These are phyloP conservation scores for Bombus cullumanus DNA, from an alignment of 1,140 invertebrate genomes.

Conservation along the genomic window DNA sequence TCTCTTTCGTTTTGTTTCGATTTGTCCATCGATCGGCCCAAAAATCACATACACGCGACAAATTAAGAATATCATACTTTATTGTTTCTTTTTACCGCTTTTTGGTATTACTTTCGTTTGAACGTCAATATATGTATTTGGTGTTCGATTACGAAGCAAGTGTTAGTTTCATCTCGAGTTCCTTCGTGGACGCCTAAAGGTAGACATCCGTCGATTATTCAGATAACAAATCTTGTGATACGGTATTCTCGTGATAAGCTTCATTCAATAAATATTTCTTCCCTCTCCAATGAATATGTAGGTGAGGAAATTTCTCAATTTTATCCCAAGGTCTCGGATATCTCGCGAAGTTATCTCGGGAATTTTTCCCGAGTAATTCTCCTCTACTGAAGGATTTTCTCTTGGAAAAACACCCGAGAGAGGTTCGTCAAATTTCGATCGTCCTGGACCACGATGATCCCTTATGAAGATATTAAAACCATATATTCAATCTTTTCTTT, in stretches of 20 bases:
- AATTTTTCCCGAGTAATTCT: no score
- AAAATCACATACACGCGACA: background rate
- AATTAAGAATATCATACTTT: slow-evolving; percentile 3
- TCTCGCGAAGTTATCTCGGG: background rate
- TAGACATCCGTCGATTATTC: background rate
- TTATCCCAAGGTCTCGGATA: background rate
- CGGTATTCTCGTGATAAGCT: background rate
- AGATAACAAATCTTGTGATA: background rate
- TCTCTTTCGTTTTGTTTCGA: background rate
- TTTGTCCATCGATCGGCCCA: background rate
- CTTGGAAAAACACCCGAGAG: background rate
- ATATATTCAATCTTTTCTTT: background rate
- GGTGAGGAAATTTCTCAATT: background rate
- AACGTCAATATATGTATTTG: slow-evolving; percentile 2
- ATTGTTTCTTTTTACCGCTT: background rate
- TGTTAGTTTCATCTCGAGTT: background rate
- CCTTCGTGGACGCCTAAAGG: background rate
- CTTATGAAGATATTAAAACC: background rate
- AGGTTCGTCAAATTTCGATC: background rate
- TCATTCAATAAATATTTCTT: no score
- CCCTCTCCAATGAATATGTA: no score
- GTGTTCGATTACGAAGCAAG: background rate
- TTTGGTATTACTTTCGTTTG: background rate
- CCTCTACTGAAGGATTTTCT: no score
- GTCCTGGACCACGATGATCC: background rate